phyloP scores from a whole-genome alignment of 53 echinoderm and acorn worm species.

The Paracentrotus lividus region DNA sequence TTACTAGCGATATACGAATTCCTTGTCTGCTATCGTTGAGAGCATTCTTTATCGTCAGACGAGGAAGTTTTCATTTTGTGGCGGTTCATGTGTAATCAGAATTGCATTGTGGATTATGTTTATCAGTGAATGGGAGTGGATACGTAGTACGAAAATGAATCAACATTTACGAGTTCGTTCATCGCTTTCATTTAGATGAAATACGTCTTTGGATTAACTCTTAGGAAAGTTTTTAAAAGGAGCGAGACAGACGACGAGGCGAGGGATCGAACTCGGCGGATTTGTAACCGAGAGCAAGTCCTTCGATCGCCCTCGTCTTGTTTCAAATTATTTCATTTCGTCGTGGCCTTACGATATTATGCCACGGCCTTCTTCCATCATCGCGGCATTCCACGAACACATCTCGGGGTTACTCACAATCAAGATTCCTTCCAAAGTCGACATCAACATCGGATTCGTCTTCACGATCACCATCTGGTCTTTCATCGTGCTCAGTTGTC shows the following conservation, averaged over 20 bases:
- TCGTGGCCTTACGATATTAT: conserved; percentile 41
- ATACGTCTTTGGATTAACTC: background rate
- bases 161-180: background rate
- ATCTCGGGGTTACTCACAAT: conserved; percentile 31
- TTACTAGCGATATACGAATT: conserved; percentile 31
- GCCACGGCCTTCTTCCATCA: conserved; percentile 31
- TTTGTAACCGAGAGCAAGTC: background rate
- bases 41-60: background rate
- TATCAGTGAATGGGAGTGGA: background rate
- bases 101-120: background rate
- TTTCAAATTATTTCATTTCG: conserved; percentile 24
- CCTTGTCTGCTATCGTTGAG: conserved; percentile 23
- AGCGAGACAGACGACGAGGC: conserved; percentile 12
- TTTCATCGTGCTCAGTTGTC: conserved; percentile 3
- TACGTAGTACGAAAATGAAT: conserved; percentile 4
- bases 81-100: background rate
- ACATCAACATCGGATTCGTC: background rate
- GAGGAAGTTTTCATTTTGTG: background rate
- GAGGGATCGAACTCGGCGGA: background rate
- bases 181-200: background rate
- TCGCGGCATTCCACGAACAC: conserved; percentile 52
- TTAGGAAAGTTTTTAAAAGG: background rate
- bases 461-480: conserved; percentile 7
- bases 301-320: conserved; percentile 1
- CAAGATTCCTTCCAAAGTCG: conserved; percentile 1